phyloP scores from a whole-genome alignment of 2,888 invertebrate genomes.

The Eupelmus urozonus region DNA sequence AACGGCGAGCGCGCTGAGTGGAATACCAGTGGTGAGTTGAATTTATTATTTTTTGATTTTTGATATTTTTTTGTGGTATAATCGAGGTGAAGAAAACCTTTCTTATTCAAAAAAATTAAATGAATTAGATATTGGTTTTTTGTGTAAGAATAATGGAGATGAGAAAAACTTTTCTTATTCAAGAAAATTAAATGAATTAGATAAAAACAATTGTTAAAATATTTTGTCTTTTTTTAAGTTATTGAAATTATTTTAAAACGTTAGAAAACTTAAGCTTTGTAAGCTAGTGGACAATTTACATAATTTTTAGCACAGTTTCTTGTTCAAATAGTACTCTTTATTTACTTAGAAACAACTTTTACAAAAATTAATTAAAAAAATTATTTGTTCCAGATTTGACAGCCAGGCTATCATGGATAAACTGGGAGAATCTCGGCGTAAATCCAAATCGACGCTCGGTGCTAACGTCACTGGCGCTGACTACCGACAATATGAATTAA shows the following conservation, averaged over 20 bases:
- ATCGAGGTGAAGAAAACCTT: background rate
- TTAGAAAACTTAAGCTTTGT: too few relatives aligned
- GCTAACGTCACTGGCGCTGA: constrained; percentile 88
- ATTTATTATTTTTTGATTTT: background rate
- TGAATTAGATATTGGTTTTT: too few relatives aligned
- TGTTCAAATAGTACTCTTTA: background rate
- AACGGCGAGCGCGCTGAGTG: constrained; percentile 93
- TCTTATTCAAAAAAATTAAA: too few relatives aligned
- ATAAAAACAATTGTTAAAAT: too few relatives aligned
- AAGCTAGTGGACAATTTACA: too few relatives aligned
- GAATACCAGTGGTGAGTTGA: constrained; percentile 93
- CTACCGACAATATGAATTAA: constrained; percentile 81
- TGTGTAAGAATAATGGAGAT: too few relatives aligned
- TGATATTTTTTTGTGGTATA: constrained; percentile 21
- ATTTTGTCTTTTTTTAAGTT: too few relatives aligned
- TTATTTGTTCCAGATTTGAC: constrained; percentile 90
- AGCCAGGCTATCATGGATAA: constrained; percentile 98
- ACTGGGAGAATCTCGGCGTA: constrained; percentile 98
- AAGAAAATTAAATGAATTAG: too few relatives aligned
- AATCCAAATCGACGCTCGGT: constrained; percentile 92
- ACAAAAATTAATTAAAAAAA: background rate
- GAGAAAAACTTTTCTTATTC: too few relatives aligned
- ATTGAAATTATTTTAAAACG: too few relatives aligned
- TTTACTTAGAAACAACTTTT: background rate
- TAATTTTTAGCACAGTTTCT: background rate